Base-by-base conservation (phyloP, 2,797 vertebrate genomes). In the Oreochromis mossambicus region DNA sequence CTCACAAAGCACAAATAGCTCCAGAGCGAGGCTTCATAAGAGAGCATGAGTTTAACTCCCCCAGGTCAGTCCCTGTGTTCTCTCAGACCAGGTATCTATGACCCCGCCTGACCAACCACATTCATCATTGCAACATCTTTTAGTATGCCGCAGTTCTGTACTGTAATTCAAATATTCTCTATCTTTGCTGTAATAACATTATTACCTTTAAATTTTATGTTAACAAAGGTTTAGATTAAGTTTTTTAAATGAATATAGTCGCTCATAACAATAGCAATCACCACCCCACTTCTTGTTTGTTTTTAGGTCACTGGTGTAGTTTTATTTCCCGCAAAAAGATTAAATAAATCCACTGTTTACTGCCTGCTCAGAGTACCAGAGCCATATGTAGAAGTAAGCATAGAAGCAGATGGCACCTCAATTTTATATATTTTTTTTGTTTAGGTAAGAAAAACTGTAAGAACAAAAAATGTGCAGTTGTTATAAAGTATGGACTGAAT, bases 1-100 rank as follows among this genome's bases (percentile, higher is more conserved):
- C 84, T 83, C 80, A 85, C 70, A 81, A n/a, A 83, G 79, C 88
- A 88, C 89, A 91, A 89, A 93, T 85, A 82, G 81, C 61, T 91
- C 68, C 85, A 88, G 86, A 29, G 36, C 61, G 38, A 92, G 80
- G 75, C 43, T 79, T 89, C 85, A 77, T 51, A 83, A 13, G 75
- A 63, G 58, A 86, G 63, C 63, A 81, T 66, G 55, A 78, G 76
- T 78, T 81, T 83, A 89, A 79, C 77, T 76, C 79, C 80, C 70
- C 77, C n/a, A 1, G 58, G 88, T 51, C 56, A 79, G 77, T 15
- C 75, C 70, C 54, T 61, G 58, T 7, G 3, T 78, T 61, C 61
- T 88, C 79, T 82, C 19, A 24, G 46, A 26, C 80, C 77, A 81
- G 46, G 41, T 77, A 84, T 78, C 80, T 81, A 10, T 86, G 81